Evolutionary conservation across 2,888 invertebrate genomes (phyloP).

Genomic region (Zaprionus lineosus): DNA sequence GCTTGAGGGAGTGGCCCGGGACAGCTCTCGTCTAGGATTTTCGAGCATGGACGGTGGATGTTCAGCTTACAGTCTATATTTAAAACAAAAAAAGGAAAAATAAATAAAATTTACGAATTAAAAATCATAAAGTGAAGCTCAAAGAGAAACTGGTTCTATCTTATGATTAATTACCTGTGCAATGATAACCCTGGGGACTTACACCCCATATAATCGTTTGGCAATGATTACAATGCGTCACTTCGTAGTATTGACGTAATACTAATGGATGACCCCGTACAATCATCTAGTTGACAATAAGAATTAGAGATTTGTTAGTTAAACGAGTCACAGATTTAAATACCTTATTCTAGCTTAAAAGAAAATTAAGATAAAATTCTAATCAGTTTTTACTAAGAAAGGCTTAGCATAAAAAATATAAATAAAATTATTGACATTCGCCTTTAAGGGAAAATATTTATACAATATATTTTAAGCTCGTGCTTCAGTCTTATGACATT

Average conservation of each 20-base stretch:
- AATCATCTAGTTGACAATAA: slow-evolving; percentile 85
- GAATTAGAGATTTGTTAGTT: no score
- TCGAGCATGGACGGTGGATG: slow-evolving; percentile 92
- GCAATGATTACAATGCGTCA: slow-evolving; percentile 97
- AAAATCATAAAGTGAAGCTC: background rate
- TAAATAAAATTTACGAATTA: background rate
- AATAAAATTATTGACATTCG: no score
- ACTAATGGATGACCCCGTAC: slow-evolving; percentile 95
- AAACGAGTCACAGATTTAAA: no score
- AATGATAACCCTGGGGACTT: slow-evolving; percentile 98
- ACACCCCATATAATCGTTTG: slow-evolving; percentile 96
- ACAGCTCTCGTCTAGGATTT: slow-evolving; percentile 91
- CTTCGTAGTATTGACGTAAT: slow-evolving; percentile 93
- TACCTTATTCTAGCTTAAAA: no score
- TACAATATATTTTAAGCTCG: no score
- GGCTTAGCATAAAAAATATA: no score
- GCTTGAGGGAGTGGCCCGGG: slow-evolving; percentile 86
- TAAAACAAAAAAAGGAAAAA: slow-evolving; percentile 6
- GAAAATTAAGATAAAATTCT: no score
- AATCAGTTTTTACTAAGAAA: no score
- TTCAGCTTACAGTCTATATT: slow-evolving; percentile 93
- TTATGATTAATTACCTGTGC: slow-evolving; percentile 88
- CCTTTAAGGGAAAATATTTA: no score
- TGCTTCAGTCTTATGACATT: no score
- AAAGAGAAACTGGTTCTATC: background rate